Conservation (phyloP, 2,797 vertebrate genomes). For the Chrosomus eos region DNA sequence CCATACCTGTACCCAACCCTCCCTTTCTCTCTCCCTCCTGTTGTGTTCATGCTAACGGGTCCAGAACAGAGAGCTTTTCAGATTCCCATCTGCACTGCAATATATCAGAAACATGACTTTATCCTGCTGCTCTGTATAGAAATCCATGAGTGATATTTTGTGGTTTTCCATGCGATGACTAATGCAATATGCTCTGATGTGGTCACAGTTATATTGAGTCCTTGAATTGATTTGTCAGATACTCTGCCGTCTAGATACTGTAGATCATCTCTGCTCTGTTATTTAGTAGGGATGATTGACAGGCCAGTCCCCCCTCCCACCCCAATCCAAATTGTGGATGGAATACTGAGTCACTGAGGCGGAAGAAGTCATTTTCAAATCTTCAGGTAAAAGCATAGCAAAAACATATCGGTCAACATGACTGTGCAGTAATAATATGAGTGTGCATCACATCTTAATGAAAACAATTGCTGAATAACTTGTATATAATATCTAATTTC, state of each 20-base stretch:
- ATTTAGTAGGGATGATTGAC: constrained; percentile 18
- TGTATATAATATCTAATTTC: constrained; percentile 34
- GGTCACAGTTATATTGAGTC: constrained; percentile 19
- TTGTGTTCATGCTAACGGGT: not conserved
- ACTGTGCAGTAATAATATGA: constrained; percentile 10
- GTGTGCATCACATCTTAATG: constrained; percentile 25
- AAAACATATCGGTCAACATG: constrained; percentile 55
- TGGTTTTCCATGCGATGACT: not conserved
- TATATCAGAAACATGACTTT: not conserved
- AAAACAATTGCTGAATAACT: constrained; percentile 43
- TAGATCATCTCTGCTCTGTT: not conserved
- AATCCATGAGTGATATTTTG: constrained; percentile 29
- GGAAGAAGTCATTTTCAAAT: constrained; percentile 21
- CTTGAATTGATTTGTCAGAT: constrained; percentile 33
- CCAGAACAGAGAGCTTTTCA: not conserved
- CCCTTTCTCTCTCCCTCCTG: constrained; percentile 1
- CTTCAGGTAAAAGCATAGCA: constrained; percentile 47
- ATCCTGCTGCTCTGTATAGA: not conserved
- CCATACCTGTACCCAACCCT: not conserved
- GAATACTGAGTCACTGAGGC: constrained; percentile 28
- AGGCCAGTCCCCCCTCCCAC: not conserved
- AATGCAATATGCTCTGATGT: constrained; percentile 23
- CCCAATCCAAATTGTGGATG: not conserved
- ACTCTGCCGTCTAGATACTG: constrained; percentile 17
- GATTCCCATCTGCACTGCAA: not conserved